A percentile compares a stretch with the other conserved stretches of the same genome.
These are phyloP conservation scores for Lydus trimaculatus DNA, from an alignment of 2,888 invertebrate species.

Conservation along the genomic window DNA sequence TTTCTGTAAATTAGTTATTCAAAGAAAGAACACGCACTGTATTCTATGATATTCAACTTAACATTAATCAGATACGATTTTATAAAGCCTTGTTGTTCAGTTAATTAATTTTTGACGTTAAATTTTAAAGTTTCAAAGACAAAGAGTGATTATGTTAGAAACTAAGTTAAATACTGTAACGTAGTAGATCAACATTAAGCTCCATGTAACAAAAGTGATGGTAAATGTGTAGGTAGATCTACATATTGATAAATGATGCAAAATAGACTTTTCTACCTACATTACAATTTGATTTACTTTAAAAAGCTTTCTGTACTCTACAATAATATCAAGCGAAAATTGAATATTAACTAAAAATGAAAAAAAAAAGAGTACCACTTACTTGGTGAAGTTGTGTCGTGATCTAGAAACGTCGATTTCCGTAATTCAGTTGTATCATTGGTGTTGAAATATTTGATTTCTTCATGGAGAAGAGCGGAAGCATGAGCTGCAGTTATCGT, in stretches of 20 bases:
- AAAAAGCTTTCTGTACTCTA: neutral
- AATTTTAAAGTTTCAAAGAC: neutral
- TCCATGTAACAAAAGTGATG: neutral
- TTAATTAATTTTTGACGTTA: neutral
- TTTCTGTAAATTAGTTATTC: neutral
- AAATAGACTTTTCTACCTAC: neutral
- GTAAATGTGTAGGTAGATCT: neutral
- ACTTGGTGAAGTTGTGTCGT: conserved; percentile 61
- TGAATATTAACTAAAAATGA: neutral
- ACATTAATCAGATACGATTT: neutral
- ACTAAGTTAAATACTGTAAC: neutral
- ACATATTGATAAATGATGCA: neutral
- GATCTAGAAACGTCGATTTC: conserved; percentile 56
- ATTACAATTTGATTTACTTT: neutral
- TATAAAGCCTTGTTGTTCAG: neutral
- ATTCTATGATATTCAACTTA: neutral
- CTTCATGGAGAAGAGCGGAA: conserved; percentile 71
- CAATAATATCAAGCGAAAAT: neutral
- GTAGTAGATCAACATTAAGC: neutral
- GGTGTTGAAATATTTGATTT: conserved; percentile 69
- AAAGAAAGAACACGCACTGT: neutral
- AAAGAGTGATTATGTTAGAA: neutral
- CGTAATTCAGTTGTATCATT: conserved; percentile 34
- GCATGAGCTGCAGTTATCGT: conserved; percentile 69
- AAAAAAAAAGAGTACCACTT: conserved; percentile 40